Conservation (phyloP, 1,140 invertebrate species). For the Sinella curviseta region DNA sequence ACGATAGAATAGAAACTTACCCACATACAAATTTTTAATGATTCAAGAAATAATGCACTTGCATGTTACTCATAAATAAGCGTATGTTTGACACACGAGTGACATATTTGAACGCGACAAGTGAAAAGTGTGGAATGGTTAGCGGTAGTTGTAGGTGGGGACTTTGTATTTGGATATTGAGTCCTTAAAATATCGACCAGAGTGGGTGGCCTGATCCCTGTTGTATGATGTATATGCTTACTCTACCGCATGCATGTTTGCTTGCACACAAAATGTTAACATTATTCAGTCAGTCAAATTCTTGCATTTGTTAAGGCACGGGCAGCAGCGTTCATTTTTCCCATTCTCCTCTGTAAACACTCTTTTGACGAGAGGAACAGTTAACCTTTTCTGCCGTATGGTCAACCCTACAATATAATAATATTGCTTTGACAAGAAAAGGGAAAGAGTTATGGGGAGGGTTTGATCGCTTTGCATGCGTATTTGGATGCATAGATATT, state of each 20-base stretch:
- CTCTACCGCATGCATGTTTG: not conserved
- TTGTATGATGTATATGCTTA: not conserved
- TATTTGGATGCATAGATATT: not conserved
- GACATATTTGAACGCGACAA: too few species aligned
- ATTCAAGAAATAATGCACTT: too few species aligned
- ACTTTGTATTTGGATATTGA: too few species aligned
- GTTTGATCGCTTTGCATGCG: not conserved
- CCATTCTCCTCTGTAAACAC: too few species aligned
- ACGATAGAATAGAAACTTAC: too few species aligned
- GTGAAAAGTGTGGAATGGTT: too few species aligned
- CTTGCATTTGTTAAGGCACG: not conserved
- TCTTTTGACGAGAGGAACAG: too few species aligned
- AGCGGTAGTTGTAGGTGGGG: constrained; percentile 7
- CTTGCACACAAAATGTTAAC: not conserved
- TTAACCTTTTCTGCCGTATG: not conserved
- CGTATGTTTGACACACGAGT: too few species aligned
- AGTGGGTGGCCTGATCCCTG: too few species aligned
- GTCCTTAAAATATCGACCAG: not conserved
- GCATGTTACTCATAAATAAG: too few species aligned
- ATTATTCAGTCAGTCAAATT: not conserved
- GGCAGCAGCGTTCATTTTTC: too few species aligned
- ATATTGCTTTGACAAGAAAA: not conserved
- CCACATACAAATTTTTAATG: too few species aligned
- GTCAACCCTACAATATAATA: not conserved
- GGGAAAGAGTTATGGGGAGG: not conserved